These are phyloP conservation scores for Danionella cerebrum DNA, from an alignment of 2,113 vertebrate genomes.

Conservation along the genomic window DNA sequence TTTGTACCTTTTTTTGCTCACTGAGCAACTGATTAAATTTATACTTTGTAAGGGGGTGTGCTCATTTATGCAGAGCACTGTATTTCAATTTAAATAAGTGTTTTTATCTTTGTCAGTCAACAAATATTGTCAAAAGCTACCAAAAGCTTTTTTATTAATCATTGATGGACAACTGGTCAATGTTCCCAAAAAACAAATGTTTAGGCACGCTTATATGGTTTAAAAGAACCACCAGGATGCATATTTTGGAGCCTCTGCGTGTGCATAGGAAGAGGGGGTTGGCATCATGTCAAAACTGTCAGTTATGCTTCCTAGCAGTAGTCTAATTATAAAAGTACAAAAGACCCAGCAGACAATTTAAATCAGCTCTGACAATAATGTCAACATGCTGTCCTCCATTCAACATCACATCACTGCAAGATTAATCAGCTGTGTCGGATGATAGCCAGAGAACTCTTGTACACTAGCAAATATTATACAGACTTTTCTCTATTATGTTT, in stretches of 20 bases:
- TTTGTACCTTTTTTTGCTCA: no score
- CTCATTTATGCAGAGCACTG: no score
- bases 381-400: not conserved
- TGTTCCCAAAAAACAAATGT: no score
- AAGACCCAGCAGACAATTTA: slow-evolving; percentile 12
- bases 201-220: slow-evolving; percentile 11
- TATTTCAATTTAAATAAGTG: no score
- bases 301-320: not conserved
- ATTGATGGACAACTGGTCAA: no score
- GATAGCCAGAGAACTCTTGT: not conserved
- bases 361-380: slow-evolving; percentile 24
- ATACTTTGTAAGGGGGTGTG: no score
- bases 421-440: not conserved
- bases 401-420: not conserved
- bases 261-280: not conserved
- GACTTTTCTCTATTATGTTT: no score
- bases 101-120: no score
- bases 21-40: no score
- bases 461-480: no score
- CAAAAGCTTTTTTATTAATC: no score
- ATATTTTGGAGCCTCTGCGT: not conserved
- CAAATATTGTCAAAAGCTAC: no score
- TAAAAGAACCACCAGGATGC: not conserved
- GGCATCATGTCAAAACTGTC: slow-evolving; percentile 17
- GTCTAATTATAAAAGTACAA: slow-evolving; percentile 29